Conservation (phyloP, 2,113 vertebrate genomes). For the Thryonomys swinderianus region DNA sequence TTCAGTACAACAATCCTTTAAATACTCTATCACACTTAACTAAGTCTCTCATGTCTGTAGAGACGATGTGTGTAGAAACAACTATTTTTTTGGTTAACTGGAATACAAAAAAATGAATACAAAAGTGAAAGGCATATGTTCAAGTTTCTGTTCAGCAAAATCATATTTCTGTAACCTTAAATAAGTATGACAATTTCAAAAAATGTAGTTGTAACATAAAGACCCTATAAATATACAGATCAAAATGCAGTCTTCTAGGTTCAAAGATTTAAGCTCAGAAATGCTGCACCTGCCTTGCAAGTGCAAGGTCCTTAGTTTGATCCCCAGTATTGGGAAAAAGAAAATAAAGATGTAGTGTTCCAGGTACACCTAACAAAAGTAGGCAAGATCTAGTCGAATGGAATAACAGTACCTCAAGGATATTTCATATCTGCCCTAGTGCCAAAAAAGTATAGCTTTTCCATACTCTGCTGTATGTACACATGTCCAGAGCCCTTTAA, state of each 20-base stretch:
- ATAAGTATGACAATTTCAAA: neutral
- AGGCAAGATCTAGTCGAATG: neutral
- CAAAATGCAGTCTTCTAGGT: neutral
- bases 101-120: neutral
- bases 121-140: neutral
- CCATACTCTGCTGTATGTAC: neutral
- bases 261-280: too few species aligned
- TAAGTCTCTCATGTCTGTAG: conserved; percentile 12
- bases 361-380: neutral
- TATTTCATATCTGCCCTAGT: neutral
- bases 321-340: too few species aligned
- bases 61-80: neutral
- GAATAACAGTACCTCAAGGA: neutral
- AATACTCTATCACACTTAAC: conserved; percentile 26
- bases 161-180: neutral
- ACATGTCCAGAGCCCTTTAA: neutral
- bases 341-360: neutral
- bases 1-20: neutral
- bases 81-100: neutral
- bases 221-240: too few species aligned
- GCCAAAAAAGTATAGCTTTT: neutral
- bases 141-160: conserved; percentile 32
- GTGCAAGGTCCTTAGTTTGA: too few species aligned
- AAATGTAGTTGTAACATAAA: neutral
- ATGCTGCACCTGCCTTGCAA: too few species aligned